These are phyloP conservation scores for Channa maculata DNA, from an alignment of 2,113 vertebrate genomes.

Conservation along the genomic window DNA sequence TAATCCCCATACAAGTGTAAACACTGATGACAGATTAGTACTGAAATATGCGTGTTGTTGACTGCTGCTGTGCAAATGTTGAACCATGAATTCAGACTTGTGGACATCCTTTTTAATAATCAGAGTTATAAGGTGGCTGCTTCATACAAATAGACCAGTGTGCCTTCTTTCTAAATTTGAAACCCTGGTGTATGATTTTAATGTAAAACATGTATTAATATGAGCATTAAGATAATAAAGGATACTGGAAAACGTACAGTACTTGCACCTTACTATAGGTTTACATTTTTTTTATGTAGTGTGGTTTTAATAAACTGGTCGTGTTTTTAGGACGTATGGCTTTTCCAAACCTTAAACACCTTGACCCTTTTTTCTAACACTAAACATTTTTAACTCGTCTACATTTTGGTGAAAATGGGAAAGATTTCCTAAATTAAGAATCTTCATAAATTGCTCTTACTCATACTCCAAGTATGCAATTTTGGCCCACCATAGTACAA, in stretches of 20 bases:
- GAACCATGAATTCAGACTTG: conserved; percentile 38
- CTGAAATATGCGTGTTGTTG: conserved; percentile 37
- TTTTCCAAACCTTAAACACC: too few relatives aligned
- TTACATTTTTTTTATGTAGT: neutral
- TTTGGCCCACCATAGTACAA: too few relatives aligned
- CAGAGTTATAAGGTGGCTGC: conserved; percentile 28
- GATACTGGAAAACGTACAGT: conserved; percentile 11
- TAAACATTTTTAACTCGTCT: too few relatives aligned
- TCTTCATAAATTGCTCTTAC: too few relatives aligned
- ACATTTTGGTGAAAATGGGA: too few relatives aligned
- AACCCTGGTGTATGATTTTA: conserved; percentile 22
- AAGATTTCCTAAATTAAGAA: too few relatives aligned
- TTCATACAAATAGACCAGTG: conserved; percentile 25
- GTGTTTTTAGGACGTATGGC: neutral
- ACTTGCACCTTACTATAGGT: neutral
- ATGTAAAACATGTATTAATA: conserved; percentile 23
- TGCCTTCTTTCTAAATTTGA: conserved; percentile 18
- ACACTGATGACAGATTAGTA: conserved; percentile 51
- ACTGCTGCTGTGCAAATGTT: conserved; percentile 19
- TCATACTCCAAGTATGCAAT: too few relatives aligned
- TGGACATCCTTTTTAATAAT: conserved; percentile 25
- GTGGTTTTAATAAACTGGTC: neutral
- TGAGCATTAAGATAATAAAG: conserved; percentile 3
- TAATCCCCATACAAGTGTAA: conserved; percentile 40
- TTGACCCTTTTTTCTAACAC: too few relatives aligned